Percentiles rank a stretch among this genome's conserved stretches.
These are phyloP conservation scores for Chrysolophus pictus DNA, from an alignment of 2,797 vertebrate genomes.

Conservation along the genomic window DNA sequence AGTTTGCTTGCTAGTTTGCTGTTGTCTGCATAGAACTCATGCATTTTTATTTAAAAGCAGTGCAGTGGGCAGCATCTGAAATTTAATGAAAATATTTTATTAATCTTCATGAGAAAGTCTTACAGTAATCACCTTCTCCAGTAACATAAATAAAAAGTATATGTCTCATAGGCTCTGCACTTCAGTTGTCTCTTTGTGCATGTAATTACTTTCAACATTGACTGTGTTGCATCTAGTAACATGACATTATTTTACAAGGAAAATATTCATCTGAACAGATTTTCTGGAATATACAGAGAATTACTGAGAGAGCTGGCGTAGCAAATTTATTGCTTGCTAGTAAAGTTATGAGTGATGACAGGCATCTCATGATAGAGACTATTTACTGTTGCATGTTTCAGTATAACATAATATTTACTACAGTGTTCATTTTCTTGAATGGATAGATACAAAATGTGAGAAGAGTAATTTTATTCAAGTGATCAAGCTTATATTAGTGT, in stretches of 20 bases:
- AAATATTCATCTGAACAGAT: neutral
- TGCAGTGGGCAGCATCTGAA: constrained; percentile 69
- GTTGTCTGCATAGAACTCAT: constrained; percentile 66
- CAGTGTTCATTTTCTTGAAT: constrained; percentile 18
- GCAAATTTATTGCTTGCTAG: neutral
- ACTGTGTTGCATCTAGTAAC: constrained; percentile 2
- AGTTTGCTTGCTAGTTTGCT: constrained; percentile 70
- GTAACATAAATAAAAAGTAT: constrained; percentile 71
- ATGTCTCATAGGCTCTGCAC: constrained; percentile 55
- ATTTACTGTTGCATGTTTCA: neutral
- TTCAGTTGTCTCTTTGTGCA: constrained; percentile 59
- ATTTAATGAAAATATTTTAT: constrained; percentile 63
- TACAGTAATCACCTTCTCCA: constrained; percentile 62
- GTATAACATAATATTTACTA: constrained; percentile 43
- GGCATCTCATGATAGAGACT: neutral
- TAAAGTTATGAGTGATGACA: constrained; percentile 1
- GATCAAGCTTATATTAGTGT: neutral
- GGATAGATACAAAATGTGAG: neutral
- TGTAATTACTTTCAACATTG: constrained; percentile 30
- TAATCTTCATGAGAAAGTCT: constrained; percentile 56
- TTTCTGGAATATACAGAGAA: constrained; percentile 7
- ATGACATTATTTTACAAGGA: neutral
- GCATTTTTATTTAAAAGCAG: constrained; percentile 78
- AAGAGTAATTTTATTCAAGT: neutral
- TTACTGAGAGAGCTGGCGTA: neutral